These are phyloP conservation scores for Trochalopteron elliotii DNA, from an alignment of 2,113 vertebrate genomes.

Conservation along the genomic window DNA sequence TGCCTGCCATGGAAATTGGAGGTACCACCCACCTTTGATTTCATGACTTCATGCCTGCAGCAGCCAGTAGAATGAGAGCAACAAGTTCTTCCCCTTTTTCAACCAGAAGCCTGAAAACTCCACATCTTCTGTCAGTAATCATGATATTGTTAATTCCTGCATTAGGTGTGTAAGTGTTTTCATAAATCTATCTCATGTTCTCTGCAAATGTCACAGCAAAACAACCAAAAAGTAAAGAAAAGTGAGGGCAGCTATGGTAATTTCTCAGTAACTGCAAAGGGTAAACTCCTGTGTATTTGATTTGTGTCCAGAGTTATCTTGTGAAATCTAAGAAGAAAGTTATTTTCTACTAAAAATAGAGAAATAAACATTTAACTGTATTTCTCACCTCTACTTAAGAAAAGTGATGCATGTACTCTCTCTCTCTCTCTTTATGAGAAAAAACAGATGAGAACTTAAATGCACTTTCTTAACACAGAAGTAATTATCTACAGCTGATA, in stretches of 20 bases:
- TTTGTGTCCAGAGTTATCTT: background rate
- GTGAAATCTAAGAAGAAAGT: background rate
- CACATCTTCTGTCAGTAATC: background rate
- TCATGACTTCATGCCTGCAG: background rate
- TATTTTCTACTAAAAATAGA: background rate
- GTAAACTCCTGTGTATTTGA: background rate
- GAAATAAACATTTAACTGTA: background rate
- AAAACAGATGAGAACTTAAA: background rate
- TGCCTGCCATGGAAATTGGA: background rate
- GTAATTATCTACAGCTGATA: background rate
- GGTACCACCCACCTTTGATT: background rate
- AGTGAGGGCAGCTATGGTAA: background rate
- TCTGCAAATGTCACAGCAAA: background rate
- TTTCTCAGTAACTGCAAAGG: background rate
- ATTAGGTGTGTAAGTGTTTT: background rate
- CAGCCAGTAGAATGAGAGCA: background rate
- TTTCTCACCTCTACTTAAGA: background rate
- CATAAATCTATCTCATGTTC: background rate
- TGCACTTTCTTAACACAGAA: background rate
- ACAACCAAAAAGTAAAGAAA: background rate
- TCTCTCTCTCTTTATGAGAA: background rate
- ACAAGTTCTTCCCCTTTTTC: background rate
- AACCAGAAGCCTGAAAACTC: background rate
- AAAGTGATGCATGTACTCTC: fast-evolving
- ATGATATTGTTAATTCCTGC: background rate